Base-by-base conservation (phyloP, 2,113 vertebrate species). In the Noctilio leporinus region DNA sequence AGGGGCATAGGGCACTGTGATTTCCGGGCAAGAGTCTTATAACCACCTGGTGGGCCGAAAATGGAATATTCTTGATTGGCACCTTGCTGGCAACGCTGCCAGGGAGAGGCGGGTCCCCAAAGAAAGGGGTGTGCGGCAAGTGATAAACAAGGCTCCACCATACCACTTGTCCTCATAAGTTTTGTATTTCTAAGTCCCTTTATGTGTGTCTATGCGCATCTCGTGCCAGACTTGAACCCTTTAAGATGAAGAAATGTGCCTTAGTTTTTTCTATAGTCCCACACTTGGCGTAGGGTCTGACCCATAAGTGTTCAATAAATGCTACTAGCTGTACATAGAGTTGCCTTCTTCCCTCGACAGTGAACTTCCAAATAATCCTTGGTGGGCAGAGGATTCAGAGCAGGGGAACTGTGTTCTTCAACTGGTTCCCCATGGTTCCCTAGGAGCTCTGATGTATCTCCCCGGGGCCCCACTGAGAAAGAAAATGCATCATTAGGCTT, bases 121-220 rank as follows among this genome's bases (percentile, higher is more conserved):
- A 81, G 76, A 49, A 77, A 65, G 49, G 22, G 8, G 3, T 26
- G 7, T 1, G 4, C 17, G 57, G n/a, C 40, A 20, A 64, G 53
- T 1, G 5, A 3, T 35, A 73, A 62, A 2, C 1, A 4, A 65
- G 5, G 16, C 9, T n/a, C 30, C 19, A 3, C 47, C 12, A 1
- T 2, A 35, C n/a, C 28, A 3, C 65, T 14, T 24, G 28, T 33
- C 33, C 53, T 81, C 17, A 3, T 15, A n/a, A 7, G 40, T 40
- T 45, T 26, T 57, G 19, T 49, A 55, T 43, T 45, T 62, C 17
- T 64, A 19, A 33, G 28, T 75, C 45, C 67, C 69, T 92, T 69
- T 77, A 47, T 38, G 16, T 0, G 7, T 15, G 35, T 47, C 69
- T 78, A 1, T 10, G 17, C 45, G 47, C 47, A 59, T 55, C 47